A percentile compares a stretch with the other conserved stretches of the same genome.
These are phyloP conservation scores for Octomys mimax DNA, from an alignment of 2,797 vertebrate species.

Conservation along the genomic window DNA sequence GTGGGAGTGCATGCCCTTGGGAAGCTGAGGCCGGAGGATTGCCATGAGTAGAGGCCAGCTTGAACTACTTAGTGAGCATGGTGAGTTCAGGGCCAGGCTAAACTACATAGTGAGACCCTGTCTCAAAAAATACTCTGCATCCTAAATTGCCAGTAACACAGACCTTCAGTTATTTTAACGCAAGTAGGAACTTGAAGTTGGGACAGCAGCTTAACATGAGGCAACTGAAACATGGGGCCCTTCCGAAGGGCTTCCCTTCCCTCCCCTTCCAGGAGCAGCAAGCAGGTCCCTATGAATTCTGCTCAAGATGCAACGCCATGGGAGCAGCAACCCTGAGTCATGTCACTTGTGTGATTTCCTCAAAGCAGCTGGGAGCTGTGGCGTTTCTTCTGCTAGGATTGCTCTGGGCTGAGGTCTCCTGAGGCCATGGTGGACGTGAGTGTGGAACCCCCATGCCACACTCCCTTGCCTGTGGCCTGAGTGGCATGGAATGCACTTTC, in stretches of 20 bases:
- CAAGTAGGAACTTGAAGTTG: constrained; percentile 66
- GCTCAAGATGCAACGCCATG: too few species aligned
- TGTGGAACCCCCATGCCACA: too few species aligned
- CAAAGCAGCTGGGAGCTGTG: neutral
- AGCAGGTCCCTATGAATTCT: too few species aligned
- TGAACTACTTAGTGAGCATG: too few species aligned
- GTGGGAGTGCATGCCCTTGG: too few species aligned
- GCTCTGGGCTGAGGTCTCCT: neutral
- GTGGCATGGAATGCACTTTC: neutral
- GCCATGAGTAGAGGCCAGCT: too few species aligned
- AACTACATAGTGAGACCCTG: too few species aligned
- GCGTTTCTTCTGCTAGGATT: neutral
- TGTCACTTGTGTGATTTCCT: neutral
- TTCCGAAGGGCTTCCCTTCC: neutral
- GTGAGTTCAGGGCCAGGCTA: too few species aligned
- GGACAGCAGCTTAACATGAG: constrained; percentile 49
- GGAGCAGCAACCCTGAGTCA: too few species aligned
- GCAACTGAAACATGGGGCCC: neutral
- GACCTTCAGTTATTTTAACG: constrained; percentile 77
- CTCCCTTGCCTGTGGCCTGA: neutral
- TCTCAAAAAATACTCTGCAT: constrained; percentile 74
- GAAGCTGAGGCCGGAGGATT: too few species aligned
- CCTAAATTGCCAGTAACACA: constrained; percentile 83
- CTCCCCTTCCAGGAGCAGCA: neutral
- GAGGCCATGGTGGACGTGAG: too few species aligned